Base-by-base conservation (phyloP, 1,140 invertebrate genomes). In the Brachionus manjavacas region DNA sequence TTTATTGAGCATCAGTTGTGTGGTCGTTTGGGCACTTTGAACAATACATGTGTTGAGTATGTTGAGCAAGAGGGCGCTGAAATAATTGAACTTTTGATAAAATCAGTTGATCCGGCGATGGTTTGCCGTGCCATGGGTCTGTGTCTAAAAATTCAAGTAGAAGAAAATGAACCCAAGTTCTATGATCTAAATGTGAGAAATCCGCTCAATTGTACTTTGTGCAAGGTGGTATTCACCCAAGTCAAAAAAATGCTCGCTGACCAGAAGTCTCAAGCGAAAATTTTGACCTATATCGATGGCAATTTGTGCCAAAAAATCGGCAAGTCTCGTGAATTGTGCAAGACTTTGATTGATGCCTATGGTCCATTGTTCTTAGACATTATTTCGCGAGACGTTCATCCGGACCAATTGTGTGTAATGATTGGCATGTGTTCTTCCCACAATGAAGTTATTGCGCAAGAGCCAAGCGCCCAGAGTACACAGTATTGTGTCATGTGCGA, bases 221-320 rank as follows among this genome's bases (percentile, higher is more conserved):
- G 81, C 41, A 70, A 84, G 25, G n/a, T 70, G 20, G 52, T 70
- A 11, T 68, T 84, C n/a, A 23, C 49, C 16, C 64, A 84, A 41
- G 81, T 84, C 12, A 84, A 70, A 68, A 60, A 64, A 23, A 81
- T 81, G 79, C n/a, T 64, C 6, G 35, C 52, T 46, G 52, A 64
- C 39, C 79, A 81, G 16, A 81, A 66, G 4, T 81, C 79, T 20
- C 52, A 81, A 68, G 79, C 79, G 0, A 46, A 35, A 68, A 81
- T 81, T 12, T 64, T 81, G 23, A 35, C 8, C 7, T 81, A 81
- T 46, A 23, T 81, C 2, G 28, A 81, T 64, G 12, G 11, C 4
- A 81, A 81, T 81, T 46, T 81, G 39, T 81, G 79, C n/a, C 52
- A 68, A 23, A 60, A 68, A 81, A 55, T 81, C 8, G 79, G 79